Evolutionary conservation across 2,888 invertebrate species (phyloP).

Genomic region (Pelosia muscerda): DNA sequence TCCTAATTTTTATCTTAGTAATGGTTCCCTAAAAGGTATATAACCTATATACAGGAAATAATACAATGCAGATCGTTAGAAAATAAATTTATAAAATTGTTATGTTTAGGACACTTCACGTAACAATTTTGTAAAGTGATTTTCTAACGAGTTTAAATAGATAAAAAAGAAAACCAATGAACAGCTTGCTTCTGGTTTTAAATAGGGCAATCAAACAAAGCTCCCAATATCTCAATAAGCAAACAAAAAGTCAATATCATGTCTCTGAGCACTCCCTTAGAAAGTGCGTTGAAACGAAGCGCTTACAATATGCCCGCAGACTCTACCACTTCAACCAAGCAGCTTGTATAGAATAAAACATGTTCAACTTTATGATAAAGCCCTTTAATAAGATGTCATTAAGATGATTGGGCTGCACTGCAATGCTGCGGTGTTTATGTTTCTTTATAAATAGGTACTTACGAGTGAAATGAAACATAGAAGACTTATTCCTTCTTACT

Average conservation of each 20-base stretch:
- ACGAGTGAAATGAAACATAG: neutral
- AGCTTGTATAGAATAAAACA: constrained; percentile 41
- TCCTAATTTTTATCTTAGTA: no score
- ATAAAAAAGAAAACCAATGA: constrained; percentile 32
- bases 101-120: neutral
- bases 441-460: neutral
- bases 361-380: constrained; percentile 45
- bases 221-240: constrained; percentile 52
- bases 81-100: neutral
- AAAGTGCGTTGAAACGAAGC: constrained; percentile 62
- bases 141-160: no score
- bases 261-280: constrained; percentile 51
- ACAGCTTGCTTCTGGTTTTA: constrained; percentile 27
- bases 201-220: constrained; percentile 48
- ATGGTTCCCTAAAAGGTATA: no score
- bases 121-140: no score
- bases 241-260: constrained; percentile 70
- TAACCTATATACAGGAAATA: neutral
- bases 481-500: no score
- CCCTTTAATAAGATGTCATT: constrained; percentile 47
- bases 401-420: constrained; percentile 29
- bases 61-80: no score
- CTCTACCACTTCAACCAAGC: constrained; percentile 61
- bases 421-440: neutral
- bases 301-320: constrained; percentile 79